Conservation (phyloP, 2,797 vertebrate species). For the Onychomys leucogaster region DNA sequence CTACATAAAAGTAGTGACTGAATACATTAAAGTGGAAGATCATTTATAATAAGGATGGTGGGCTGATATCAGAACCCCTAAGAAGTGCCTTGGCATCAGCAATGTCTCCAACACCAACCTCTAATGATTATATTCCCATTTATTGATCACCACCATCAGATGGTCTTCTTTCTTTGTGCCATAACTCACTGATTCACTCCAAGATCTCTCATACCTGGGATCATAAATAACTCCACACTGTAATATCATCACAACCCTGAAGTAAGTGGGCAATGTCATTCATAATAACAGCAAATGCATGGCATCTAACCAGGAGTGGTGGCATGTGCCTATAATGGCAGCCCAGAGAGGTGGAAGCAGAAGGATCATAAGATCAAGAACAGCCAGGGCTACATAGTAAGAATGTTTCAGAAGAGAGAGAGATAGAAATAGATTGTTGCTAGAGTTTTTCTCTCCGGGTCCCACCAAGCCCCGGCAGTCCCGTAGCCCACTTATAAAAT, state of each 20-base stretch:
- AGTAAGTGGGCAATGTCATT: neutral
- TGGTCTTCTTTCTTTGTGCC: neutral
- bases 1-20: neutral
- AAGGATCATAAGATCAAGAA: neutral
- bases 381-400: neutral
- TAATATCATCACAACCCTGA: neutral
- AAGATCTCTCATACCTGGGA: neutral
- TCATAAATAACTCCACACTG: neutral
- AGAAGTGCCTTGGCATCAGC: neutral
- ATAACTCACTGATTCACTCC: neutral
- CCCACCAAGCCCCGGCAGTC: no score
- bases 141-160: neutral
- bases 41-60: neutral
- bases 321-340: neutral
- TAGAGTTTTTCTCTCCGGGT: no score
- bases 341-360: neutral
- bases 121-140: neutral
- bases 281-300: neutral
- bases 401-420: neutral
- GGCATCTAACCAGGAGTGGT: neutral
- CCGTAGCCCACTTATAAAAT: no score
- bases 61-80: neutral
- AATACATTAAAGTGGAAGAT: constrained; percentile 18
- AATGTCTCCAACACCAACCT: neutral
- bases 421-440: neutral